phyloP scores from a whole-genome alignment of 64 coral and sea anemone species.

The Montipora capricornis region DNA sequence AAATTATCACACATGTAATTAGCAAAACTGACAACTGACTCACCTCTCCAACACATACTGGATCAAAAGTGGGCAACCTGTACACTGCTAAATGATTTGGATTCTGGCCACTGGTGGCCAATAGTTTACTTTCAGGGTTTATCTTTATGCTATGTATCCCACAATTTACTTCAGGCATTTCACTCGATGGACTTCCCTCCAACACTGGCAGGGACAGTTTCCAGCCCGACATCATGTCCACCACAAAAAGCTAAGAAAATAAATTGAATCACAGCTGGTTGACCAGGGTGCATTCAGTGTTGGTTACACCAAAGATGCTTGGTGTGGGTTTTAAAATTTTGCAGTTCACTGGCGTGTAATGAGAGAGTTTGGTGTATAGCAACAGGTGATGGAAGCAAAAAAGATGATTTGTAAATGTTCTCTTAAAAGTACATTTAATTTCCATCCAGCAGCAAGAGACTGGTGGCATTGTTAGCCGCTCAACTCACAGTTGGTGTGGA shows the following conservation, averaged over 20 bases:
- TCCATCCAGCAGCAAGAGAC: no score
- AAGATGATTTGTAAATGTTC: no score
- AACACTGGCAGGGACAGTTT: constrained; percentile 78
- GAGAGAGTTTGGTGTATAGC: no score
- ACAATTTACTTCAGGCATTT: constrained; percentile 70
- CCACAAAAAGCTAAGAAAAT: constrained; percentile 68
- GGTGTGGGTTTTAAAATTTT: no score
- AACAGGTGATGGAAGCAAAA: no score
- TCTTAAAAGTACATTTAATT: no score
- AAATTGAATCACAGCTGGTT: neutral
- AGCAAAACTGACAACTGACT: neutral
- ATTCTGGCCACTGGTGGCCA: constrained; percentile 94
- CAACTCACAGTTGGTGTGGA: no score
- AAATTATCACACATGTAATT: no score
- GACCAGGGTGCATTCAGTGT: no score
- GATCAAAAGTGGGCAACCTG: constrained; percentile 93
- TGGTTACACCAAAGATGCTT: no score
- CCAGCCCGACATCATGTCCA: constrained; percentile 74
- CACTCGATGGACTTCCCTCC: constrained; percentile 62
- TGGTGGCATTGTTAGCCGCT: no score
- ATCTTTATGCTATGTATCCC: constrained; percentile 92
- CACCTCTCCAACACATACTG: constrained; percentile 97
- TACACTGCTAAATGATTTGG: constrained; percentile 96
- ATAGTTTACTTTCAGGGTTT: constrained; percentile 67
- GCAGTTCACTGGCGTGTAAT: no score